These are phyloP conservation scores for Ips nitidus DNA, from an alignment of 1,140 invertebrate species.

Conservation along the genomic window DNA sequence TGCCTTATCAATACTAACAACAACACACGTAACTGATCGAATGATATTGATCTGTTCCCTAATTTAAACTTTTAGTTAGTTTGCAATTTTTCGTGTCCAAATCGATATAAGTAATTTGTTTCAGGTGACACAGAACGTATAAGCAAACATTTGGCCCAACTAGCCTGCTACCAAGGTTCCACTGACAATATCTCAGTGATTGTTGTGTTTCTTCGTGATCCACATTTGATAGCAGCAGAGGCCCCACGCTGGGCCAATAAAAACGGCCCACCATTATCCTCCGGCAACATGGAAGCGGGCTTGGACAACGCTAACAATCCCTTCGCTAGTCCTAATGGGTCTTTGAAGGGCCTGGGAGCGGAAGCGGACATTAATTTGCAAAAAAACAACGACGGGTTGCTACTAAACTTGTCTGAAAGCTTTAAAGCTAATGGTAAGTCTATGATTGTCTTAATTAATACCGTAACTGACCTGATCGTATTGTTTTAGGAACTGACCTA, in stretches of 20 bases:
- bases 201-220: slow-evolving; percentile 80
- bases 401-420: slow-evolving; percentile 44
- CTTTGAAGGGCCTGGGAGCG: slow-evolving; percentile 34
- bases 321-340: slow-evolving; percentile 47
- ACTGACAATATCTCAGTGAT: slow-evolving; percentile 87
- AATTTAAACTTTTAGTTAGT: too few species aligned
- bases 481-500: slow-evolving; percentile 4
- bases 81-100: too few species aligned
- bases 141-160: slow-evolving; percentile 68
- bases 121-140: slow-evolving; percentile 66
- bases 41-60: too few species aligned
- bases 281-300: slow-evolving; percentile 45
- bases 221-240: slow-evolving; percentile 61
- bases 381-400: slow-evolving; percentile 38
- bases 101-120: slow-evolving; percentile 18
- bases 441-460: not conserved
- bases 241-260: slow-evolving; percentile 45
- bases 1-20: too few species aligned
- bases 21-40: too few species aligned
- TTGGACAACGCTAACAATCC: slow-evolving; percentile 51
- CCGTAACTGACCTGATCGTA: not conserved
- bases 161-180: slow-evolving; percentile 75
- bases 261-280: slow-evolving; percentile 35
- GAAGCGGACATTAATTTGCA: slow-evolving; percentile 37
- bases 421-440: slow-evolving; percentile 44